These are phyloP conservation scores for Cyclina sinensis DNA, from an alignment of 1,140 invertebrate genomes.

Conservation along the genomic window DNA sequence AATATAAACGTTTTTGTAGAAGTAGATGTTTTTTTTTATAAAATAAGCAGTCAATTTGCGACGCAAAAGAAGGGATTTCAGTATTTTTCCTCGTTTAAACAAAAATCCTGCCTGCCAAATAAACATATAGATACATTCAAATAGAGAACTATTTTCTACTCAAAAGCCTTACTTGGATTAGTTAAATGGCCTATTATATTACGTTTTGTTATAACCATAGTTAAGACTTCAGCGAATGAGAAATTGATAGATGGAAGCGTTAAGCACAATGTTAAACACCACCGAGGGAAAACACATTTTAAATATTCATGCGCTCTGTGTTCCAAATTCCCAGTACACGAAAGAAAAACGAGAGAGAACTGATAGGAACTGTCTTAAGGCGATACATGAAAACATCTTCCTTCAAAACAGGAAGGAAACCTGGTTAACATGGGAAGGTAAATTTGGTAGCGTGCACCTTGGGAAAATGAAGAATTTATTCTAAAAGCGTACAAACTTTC, in stretches of 20 bases:
- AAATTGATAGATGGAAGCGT: constrained; percentile 44
- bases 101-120: no score
- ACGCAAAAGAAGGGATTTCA: no score
- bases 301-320: constrained; percentile 55
- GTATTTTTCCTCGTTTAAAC: no score
- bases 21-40: no score
- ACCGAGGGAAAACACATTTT: constrained; percentile 45
- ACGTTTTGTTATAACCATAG: constrained; percentile 11
- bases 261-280: constrained; percentile 57
- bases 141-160: neutral
- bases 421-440: neutral
- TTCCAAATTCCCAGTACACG: constrained; percentile 50
- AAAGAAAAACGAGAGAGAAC: constrained; percentile 27
- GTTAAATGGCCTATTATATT: neutral
- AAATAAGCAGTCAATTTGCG: no score
- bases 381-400: constrained; percentile 41
- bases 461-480: neutral
- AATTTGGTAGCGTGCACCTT: neutral
- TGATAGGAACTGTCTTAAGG: constrained; percentile 1
- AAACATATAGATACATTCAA: neutral
- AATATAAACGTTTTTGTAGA: no score
- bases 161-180: neutral
- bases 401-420: neutral
- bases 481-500: neutral
- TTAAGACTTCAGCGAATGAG: constrained; percentile 25